Conservation (phyloP, 2,797 vertebrate genomes). For the Manis pentadactyla region DNA sequence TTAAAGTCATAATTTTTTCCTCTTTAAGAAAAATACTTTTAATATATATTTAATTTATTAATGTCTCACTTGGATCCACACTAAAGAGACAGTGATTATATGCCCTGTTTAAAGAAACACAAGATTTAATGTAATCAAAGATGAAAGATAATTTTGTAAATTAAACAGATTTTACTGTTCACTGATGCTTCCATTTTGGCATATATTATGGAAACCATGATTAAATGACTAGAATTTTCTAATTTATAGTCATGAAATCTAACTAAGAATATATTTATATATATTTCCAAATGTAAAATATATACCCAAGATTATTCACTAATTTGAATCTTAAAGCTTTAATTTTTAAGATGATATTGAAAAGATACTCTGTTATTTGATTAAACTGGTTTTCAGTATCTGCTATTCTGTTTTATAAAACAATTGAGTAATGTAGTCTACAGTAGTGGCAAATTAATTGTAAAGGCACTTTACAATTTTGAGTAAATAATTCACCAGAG, state of each 20-base stretch:
- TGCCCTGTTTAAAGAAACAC: background rate
- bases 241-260: background rate
- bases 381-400: background rate
- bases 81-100: background rate
- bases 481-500: background rate
- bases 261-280: background rate
- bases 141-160: slow-evolving; percentile 3
- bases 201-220: background rate
- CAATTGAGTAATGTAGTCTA: background rate
- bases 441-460: background rate
- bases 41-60: background rate
- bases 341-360: background rate
- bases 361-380: background rate
- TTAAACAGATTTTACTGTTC: background rate
- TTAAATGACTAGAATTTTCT: background rate
- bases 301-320: background rate
- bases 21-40: background rate
- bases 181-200: background rate
- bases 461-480: background rate
- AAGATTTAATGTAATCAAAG: background rate
- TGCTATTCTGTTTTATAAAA: background rate
- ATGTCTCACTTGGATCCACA: background rate
- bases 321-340: background rate
- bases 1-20: background rate
- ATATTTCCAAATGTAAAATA: background rate